phyloP scores from a whole-genome alignment of 2,888 invertebrate genomes.

The Drosophila nr. perissopoda region DNA sequence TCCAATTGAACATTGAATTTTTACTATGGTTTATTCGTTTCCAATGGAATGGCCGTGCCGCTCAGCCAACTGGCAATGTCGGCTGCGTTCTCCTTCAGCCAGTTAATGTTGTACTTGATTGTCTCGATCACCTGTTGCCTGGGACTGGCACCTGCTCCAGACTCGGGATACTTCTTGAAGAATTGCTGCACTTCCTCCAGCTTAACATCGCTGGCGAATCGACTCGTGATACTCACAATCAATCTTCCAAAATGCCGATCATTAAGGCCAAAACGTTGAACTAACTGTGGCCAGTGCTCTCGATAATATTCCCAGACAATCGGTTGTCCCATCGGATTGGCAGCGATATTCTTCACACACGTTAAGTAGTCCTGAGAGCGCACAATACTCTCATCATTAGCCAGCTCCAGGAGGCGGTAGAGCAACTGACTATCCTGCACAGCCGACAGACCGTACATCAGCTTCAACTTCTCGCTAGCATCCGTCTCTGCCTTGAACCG shows the following conservation, averaged over 20 bases:
- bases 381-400: slow-evolving; percentile 90
- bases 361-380: slow-evolving; percentile 93
- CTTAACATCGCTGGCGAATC: slow-evolving; percentile 88
- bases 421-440: slow-evolving; percentile 88
- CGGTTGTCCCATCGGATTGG: slow-evolving; percentile 90
- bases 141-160: slow-evolving; percentile 91
- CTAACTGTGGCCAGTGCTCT: slow-evolving; percentile 90
- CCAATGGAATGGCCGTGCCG: slow-evolving; percentile 31
- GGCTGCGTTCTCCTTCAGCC: slow-evolving; percentile 88
- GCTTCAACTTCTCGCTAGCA: slow-evolving; percentile 90
- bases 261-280: slow-evolving; percentile 91
- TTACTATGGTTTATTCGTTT: slow-evolving; percentile 39
- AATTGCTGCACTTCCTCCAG: slow-evolving; percentile 91
- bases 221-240: slow-evolving; percentile 88
- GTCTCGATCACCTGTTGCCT: slow-evolving; percentile 91
- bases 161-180: slow-evolving; percentile 91
- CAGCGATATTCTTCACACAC: slow-evolving; percentile 88
- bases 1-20: background rate
- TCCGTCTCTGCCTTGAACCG: slow-evolving; percentile 90
- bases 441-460: slow-evolving; percentile 90
- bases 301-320: slow-evolving; percentile 94
- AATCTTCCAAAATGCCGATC: slow-evolving; percentile 91
- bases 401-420: slow-evolving; percentile 88
- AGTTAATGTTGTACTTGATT: slow-evolving; percentile 91
- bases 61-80: slow-evolving; percentile 88